Evolutionary conservation across 1,140 invertebrate genomes (phyloP), one percentile per base, ranked within the genome.

Genomic region (Lasioglossum baleicum): DNA sequence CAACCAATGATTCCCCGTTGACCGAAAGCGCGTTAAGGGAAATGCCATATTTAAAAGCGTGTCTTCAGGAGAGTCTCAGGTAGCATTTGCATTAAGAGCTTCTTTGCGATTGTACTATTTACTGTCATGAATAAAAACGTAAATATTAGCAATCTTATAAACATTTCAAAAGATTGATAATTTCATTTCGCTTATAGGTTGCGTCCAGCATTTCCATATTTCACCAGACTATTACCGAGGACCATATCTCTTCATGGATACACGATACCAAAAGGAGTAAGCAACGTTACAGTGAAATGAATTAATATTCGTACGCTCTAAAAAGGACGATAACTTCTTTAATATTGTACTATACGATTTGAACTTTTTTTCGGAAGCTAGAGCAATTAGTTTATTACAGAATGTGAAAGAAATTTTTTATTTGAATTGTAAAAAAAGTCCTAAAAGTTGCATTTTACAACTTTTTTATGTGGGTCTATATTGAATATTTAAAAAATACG

Each of bases 221-320:
- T 95, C 10, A 94, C 94, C 15, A 92, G 97, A 85, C 92, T 97
- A 56, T 88, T 96, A 15, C 94, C 94, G 17, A 94, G 95, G 67
- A 94, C 96, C 81, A 94, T 96, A 22, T 93, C 94, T 60, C 91
- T 97, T 61, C 95, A 96, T 76, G 95, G 94, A 80, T 96, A 96
- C 83, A 93, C 90, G 11, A 93, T 96, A 82, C 95, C 95, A 11
- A 94, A 94, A 82, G 94, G 94, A 90, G 95, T 96, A 92, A 94
- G 92, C 91, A 35, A 63, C 13, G n/a, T 61, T 17, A 66, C 65
- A 42, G 7, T 20, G 26, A 26, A 26, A 26, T 1, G 26, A 26
- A 65, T 48, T 35, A 26, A 20, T 17, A 56, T 11, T 17, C 10
- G 51, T 6, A 1, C 13, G 51, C 13, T 79, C 73, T 68, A 81